Evolutionary conservation across 1,140 invertebrate species (phyloP), one percentile per base, ranked within the genome.

Genomic region (Lasioglossum baleicum): DNA sequence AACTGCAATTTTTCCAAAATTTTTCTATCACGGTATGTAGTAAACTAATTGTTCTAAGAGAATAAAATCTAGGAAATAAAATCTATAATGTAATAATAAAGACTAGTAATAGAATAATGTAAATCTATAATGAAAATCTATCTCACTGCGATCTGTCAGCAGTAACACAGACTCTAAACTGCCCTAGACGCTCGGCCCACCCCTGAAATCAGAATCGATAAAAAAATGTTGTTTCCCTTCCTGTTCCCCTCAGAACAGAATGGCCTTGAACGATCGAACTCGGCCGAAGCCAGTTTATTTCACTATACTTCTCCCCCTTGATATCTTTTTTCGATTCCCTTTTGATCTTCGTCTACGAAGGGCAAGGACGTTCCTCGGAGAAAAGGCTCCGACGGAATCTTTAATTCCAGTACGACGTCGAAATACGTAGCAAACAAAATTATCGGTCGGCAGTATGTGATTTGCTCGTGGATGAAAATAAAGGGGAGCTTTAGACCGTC

Each of bases 341-440:
- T 79, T 79, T 79, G 76, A 79, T 79, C 70, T 79, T 44, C 51
- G 35, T 31, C 35, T 56, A 0, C 17, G 1, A 13, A 15, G 26
- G 20, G 8, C 2, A 2, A n/a, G 13, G 1, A 17, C 22, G 51
- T 60, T 48, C 5, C 53, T 48, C n/a, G 7, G 51, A 20, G 13
- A 10, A 44, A 53, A 78, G 35, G 35, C 17, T 40, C 17, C 42
- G 20, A 48, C 20, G n/a, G 61, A 73, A 73, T 79, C 76, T 79
- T 73, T 79, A 79, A 79, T 66, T 73, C 40, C 76, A 48, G 10
- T 31, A 58, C 48, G 70, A 66, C 69, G 51, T 22, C 22, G 13
- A 65, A 78, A 72, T 78, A 73, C 76, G 69, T n/a, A 78, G 69
- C 17, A 79, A 79, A 79, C 26, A 65, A 73, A 79, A 79, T 79